Evolutionary conservation across 2,797 vertebrate species (phyloP).

Genomic region (Gymnoscopelus braueri): DNA sequence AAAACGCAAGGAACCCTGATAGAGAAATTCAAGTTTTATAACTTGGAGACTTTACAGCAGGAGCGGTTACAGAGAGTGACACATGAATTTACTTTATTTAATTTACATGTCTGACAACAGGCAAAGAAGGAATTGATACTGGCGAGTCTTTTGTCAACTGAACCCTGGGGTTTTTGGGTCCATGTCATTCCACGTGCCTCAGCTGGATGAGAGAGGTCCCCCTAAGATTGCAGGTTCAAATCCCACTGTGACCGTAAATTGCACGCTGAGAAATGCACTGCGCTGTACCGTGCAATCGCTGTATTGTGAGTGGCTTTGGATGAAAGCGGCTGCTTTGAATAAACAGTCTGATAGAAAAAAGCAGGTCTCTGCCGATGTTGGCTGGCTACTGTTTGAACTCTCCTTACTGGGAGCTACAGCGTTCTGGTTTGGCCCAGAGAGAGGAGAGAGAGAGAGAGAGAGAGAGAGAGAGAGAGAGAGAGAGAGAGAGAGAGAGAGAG

Average conservation of each 20-base stretch:
- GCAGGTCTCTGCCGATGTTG: constrained; percentile 45
- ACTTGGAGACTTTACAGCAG: not conserved
- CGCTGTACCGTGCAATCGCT: constrained; percentile 45
- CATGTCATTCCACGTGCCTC: constrained; percentile 27
- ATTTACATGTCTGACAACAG: no score
- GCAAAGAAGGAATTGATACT: no score
- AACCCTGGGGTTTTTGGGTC: constrained; percentile 18
- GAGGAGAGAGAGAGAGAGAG: constrained; percentile 23
- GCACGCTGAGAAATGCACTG: constrained; percentile 43
- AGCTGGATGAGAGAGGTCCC: constrained; percentile 30
- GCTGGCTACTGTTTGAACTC: constrained; percentile 40
- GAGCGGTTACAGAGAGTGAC: constrained; percentile 9
- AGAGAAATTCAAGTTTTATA: constrained; percentile 2
- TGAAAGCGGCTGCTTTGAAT: constrained; percentile 60
- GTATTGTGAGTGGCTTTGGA: constrained; percentile 65
- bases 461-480: not conserved
- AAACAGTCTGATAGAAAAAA: constrained; percentile 46
- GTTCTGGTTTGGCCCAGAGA: constrained; percentile 33
- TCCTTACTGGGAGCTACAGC: constrained; percentile 38
- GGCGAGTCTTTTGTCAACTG: constrained; percentile 8
- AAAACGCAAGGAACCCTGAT: not conserved
- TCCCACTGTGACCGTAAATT: constrained; percentile 50
- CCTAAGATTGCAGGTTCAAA: constrained; percentile 39
- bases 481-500: constrained; percentile 11
- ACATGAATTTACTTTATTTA: not conserved